Base-by-base conservation (phyloP, 2,797 vertebrate genomes). In the Sebastes nivosus region DNA sequence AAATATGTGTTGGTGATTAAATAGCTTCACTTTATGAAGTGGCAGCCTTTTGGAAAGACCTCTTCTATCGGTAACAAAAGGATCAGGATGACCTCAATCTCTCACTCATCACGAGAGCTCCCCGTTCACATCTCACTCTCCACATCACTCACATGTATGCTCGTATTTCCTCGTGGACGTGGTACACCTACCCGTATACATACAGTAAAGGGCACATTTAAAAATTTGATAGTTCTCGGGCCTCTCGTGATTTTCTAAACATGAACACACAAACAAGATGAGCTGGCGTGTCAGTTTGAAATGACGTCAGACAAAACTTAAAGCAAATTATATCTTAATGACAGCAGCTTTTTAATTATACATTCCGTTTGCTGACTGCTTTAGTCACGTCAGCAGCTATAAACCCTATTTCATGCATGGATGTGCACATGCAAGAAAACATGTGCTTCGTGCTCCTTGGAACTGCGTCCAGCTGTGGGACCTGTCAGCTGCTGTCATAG, bases 11-110 rank as follows among this genome's bases (percentile, higher is more conserved):
- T 63, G 50, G 60, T 76, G 87, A 88, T 93, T 90, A 88, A 87
- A 93, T 66, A 86, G 74, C 78, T 77, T 85, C 58, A 36, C 75
- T 64, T 81, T 58, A 70, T 77, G 74, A 88, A 88, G 79, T 69
- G 78, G 65, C 84, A 87, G 78, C 76, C 63, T 82, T 86, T 66
- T 75, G 29, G 69, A 89, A 82, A 83, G 81, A 76, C 60, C 67
- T 79, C 66, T 67, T 89, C 84, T 68, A 86, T 88, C 83, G 80
- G 66, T 27, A 82, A 86, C 86, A 88, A 89, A 81, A 66, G 24
- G 87, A 91, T 91, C 87, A 85, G 79, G 87, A 88, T 89, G 88
- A 94, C 92, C 93, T 91, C 87, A 93, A 93, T 95, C 91, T 91
- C 89, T 94, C 94, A 92, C 88, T 94, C 90, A 90, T 83, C 75